These are phyloP conservation scores for Vannuccia rotundouncinata DNA, from an alignment of 2,888 invertebrate species.

Conservation along the genomic window DNA sequence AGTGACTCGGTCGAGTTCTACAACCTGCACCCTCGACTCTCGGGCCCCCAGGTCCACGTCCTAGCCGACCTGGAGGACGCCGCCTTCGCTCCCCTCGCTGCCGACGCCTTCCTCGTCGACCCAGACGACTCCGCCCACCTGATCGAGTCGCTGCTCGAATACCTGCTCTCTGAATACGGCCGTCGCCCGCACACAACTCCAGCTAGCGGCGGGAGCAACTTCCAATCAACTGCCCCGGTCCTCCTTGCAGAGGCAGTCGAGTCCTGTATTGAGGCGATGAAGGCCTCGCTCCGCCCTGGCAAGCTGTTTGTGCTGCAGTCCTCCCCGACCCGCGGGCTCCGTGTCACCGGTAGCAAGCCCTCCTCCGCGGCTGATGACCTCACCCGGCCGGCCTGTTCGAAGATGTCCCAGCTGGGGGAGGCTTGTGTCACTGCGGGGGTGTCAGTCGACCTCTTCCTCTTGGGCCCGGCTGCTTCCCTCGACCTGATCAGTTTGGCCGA, in stretches of 20 bases:
- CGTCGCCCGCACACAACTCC: no score
- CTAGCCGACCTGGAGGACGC: slow-evolving; percentile 91
- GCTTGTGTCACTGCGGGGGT: slow-evolving; percentile 86
- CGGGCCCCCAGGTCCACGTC: slow-evolving; percentile 88
- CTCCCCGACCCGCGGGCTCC: not conserved
- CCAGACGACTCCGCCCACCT: slow-evolving; percentile 76
- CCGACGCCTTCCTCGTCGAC: slow-evolving; percentile 84
- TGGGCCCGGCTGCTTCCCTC: slow-evolving; percentile 88
- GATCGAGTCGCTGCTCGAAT: slow-evolving; percentile 71
- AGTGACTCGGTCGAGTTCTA: slow-evolving; percentile 75
- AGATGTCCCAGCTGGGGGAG: slow-evolving; percentile 89
- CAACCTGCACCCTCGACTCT: slow-evolving; percentile 59
- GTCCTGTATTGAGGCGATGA: not conserved
- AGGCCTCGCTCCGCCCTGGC: slow-evolving; percentile 79
- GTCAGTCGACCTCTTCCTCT: slow-evolving; percentile 86
- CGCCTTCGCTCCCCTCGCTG: slow-evolving; percentile 76
- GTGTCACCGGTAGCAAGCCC: not conserved
- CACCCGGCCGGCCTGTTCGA: slow-evolving; percentile 90
- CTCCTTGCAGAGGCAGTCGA: not conserved
- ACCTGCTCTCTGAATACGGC: not conserved
- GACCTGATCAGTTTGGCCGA: slow-evolving; percentile 92
- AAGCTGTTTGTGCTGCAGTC: slow-evolving; percentile 93
- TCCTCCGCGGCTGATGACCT: slow-evolving; percentile 60
- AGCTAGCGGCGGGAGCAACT: not conserved
- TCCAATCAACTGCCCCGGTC: not conserved